Percentiles rank a stretch among this genome's conserved stretches.
These are phyloP conservation scores for Peromyscus eremicus DNA, from an alignment of 2,797 vertebrate genomes.

Conservation along the genomic window DNA sequence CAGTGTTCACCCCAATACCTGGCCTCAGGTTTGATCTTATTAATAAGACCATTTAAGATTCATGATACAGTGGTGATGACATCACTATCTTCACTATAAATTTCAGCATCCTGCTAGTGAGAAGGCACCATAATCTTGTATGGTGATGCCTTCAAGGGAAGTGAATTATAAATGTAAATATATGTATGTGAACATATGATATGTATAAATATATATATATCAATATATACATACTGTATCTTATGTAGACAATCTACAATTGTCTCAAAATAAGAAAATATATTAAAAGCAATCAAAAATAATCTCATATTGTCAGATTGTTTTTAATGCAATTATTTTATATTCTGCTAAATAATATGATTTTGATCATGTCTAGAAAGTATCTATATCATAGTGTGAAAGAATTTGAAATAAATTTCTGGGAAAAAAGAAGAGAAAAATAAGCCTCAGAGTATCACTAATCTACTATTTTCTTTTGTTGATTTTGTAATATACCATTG, in stretches of 20 bases:
- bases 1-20: too few species aligned
- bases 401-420: conserved; percentile 23
- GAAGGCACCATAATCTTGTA: not conserved
- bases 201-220: not conserved
- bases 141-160: not conserved
- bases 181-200: too few species aligned
- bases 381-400: not conserved
- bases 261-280: not conserved
- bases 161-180: too few species aligned
- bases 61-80: not conserved
- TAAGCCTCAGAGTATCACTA: not conserved
- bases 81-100: not conserved
- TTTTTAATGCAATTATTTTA: conserved; percentile 2
- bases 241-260: not conserved
- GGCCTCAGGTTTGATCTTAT: too few species aligned
- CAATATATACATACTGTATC: not conserved
- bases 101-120: not conserved
- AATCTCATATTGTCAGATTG: not conserved
- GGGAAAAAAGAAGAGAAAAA: not conserved
- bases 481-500: conserved; percentile 13
- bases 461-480: not conserved
- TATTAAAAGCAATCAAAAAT: not conserved
- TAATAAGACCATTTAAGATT: too few species aligned
- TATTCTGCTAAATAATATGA: not conserved
- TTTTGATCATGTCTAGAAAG: not conserved